phyloP scores from a whole-genome alignment of 2,113 vertebrate species.

The Caretta caretta region DNA sequence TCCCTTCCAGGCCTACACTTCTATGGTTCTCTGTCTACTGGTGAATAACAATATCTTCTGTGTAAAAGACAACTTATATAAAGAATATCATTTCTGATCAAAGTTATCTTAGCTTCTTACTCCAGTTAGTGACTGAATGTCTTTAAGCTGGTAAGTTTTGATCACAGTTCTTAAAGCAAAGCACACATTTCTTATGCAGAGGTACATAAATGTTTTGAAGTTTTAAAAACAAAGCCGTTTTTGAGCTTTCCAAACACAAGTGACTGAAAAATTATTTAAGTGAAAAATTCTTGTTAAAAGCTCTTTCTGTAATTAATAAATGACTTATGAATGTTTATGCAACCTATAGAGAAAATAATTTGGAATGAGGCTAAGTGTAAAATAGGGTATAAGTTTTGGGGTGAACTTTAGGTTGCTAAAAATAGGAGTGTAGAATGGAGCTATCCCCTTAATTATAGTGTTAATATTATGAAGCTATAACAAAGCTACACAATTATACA shows the following conservation, averaged over 20 bases:
- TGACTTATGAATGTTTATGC: fast-evolving
- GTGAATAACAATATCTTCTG: neutral
- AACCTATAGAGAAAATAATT: fast-evolving
- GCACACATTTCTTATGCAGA: neutral
- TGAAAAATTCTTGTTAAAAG: neutral
- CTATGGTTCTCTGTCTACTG: neutral
- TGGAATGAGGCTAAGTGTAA: fast-evolving
- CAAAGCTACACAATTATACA: neutral
- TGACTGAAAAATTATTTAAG: neutral
- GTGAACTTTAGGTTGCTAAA: fast-evolving
- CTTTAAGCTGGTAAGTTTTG: neutral
- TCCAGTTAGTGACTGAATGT: neutral
- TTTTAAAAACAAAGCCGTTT: neutral
- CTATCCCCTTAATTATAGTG: fast-evolving
- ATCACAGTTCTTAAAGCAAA: neutral
- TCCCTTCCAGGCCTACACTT: neutral
- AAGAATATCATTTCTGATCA: neutral
- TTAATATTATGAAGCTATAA: fast-evolving
- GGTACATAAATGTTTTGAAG: neutral
- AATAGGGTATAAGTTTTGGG: fast-evolving
- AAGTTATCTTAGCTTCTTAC: neutral
- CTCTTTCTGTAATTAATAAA: neutral
- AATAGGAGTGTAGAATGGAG: fast-evolving
- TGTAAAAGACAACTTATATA: neutral
- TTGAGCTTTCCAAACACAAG: fast-evolving